A percentile compares a stretch with the other conserved stretches of the same genome.
Conservation (phyloP, 2,888 invertebrate genomes). For the Standfussiana lucernea region DNA sequence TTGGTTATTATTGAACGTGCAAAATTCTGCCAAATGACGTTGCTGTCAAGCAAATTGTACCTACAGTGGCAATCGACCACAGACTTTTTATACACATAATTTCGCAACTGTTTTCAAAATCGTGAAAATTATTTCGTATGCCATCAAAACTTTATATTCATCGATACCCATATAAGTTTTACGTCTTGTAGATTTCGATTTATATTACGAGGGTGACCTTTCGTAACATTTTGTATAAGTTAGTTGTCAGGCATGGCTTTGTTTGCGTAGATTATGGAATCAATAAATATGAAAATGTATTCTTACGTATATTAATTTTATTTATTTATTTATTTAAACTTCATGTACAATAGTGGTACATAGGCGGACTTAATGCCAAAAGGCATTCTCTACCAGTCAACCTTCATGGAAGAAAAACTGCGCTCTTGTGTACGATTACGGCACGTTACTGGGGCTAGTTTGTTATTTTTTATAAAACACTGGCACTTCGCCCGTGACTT, state of each 20-base stretch:
- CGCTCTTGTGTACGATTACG: too few species aligned
- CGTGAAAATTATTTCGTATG: background rate
- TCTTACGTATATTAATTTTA: background rate
- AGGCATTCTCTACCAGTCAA: too few species aligned
- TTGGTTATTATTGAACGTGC: too few species aligned
- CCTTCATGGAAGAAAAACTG: too few species aligned
- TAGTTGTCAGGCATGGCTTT: background rate
- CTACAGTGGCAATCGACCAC: background rate
- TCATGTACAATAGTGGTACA: too few species aligned
- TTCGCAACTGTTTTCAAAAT: background rate
- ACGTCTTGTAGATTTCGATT: slow-evolving; percentile 6
- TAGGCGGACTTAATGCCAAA: too few species aligned
- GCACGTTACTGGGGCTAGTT: too few species aligned
- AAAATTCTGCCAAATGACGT: background rate
- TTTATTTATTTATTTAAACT: too few species aligned
- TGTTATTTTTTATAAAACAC: too few species aligned
- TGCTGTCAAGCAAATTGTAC: background rate
- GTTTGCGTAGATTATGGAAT: background rate
- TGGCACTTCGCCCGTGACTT: too few species aligned
- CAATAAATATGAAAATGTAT: background rate
- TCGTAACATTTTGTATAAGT: background rate
- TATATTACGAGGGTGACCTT: background rate
- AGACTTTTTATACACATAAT: background rate
- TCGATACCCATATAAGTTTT: slow-evolving; percentile 2
- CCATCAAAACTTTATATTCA: slow-evolving; percentile 19